phyloP scores from a whole-genome alignment of 2,888 invertebrate species.

The Drosophila neonasuta region DNA sequence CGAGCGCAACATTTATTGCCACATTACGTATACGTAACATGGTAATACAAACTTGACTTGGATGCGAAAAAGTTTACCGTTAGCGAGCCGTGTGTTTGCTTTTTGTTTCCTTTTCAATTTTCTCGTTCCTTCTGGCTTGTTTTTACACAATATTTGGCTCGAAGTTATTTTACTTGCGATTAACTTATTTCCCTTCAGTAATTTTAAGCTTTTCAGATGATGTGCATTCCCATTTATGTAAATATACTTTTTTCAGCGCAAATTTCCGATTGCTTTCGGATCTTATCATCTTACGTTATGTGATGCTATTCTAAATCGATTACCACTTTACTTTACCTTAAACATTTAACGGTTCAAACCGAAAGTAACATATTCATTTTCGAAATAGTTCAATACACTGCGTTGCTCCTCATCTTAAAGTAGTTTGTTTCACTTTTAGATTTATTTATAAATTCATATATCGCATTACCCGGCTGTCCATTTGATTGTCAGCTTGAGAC shows the following conservation, averaged over 20 bases:
- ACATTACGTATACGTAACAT: slow-evolving; percentile 55
- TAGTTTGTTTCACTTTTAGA: not conserved
- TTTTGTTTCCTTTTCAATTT: slow-evolving; percentile 33
- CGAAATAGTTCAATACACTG: not conserved
- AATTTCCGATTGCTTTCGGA: too few species aligned
- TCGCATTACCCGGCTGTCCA: slow-evolving; percentile 31
- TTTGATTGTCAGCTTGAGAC: slow-evolving; percentile 35
- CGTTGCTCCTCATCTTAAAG: not conserved
- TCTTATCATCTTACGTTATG: not conserved
- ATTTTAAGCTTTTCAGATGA: slow-evolving; percentile 24
- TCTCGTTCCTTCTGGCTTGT: slow-evolving; percentile 2
- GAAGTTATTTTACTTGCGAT: slow-evolving; percentile 60
- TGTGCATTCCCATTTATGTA: slow-evolving; percentile 6
- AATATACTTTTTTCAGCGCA: not conserved
- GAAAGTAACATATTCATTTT: too few species aligned
- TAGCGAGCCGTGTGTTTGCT: slow-evolving; percentile 45
- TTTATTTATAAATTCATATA: slow-evolving; percentile 28
- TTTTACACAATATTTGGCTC: slow-evolving; percentile 28
- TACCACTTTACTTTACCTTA: not conserved
- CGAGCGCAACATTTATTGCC: slow-evolving; percentile 66
- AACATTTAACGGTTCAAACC: too few species aligned
- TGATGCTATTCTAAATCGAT: not conserved
- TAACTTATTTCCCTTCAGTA: slow-evolving; percentile 51
- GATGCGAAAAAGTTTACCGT: slow-evolving; percentile 41
- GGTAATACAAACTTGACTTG: slow-evolving; percentile 32